Evolutionary conservation across 2,888 invertebrate genomes (phyloP).

Genomic region (Yponomeuta malinellus): DNA sequence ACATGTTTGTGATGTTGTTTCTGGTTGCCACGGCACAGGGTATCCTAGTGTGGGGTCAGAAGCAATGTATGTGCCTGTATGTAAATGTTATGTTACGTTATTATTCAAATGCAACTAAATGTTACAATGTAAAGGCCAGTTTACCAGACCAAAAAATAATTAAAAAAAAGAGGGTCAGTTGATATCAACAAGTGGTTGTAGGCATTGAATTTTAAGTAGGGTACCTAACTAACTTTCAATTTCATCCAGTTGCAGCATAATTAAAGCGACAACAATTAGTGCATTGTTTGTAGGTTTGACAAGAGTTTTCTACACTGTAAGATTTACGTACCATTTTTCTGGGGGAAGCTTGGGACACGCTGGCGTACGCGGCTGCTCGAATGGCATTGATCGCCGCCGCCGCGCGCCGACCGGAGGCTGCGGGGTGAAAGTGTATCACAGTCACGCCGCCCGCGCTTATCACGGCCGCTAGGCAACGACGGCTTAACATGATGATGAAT

Average conservation of each 20-base stretch:
- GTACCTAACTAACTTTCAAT: no score
- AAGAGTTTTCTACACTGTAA: background rate
- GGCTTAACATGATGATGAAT: background rate
- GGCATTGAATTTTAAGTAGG: no score
- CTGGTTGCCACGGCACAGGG: no score
- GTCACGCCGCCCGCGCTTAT: slow-evolving; percentile 35
- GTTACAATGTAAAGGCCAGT: no score
- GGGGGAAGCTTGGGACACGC: slow-evolving; percentile 36
- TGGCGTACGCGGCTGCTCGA: slow-evolving; percentile 43
- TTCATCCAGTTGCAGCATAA: no score
- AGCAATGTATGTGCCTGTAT: no score
- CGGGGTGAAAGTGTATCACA: slow-evolving; percentile 70
- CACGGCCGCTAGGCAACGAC: slow-evolving; percentile 18
- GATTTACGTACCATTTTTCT: slow-evolving; percentile 56
- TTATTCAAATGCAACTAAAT: background rate
- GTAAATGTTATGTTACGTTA: no score
- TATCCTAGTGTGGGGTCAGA: no score
- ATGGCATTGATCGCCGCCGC: slow-evolving; percentile 52
- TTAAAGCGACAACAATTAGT: no score
- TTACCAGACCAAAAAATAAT: slow-evolving; percentile 17
- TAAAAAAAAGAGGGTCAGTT: background rate
- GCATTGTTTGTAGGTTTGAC: no score
- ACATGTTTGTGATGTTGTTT: no score
- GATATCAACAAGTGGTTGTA: no score
- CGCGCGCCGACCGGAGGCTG: slow-evolving; percentile 33